phyloP scores from a whole-genome alignment of 2,113 vertebrate species.

The Anoplopoma fimbria region DNA sequence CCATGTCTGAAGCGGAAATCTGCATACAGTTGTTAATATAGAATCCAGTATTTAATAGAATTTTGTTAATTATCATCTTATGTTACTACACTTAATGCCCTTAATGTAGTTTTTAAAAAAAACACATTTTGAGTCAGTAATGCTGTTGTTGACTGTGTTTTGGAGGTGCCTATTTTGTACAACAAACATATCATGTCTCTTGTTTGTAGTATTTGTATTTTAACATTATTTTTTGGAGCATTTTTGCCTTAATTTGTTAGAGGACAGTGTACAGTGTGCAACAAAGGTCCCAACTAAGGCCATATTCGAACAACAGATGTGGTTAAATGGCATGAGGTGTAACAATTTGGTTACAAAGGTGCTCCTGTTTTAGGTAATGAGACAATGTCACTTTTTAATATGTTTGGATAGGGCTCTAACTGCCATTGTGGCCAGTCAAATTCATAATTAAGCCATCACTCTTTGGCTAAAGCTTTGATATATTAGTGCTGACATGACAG shows the following conservation, averaged over 20 bases:
- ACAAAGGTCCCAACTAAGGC: background rate
- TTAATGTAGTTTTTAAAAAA: background rate
- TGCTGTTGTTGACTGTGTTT: background rate
- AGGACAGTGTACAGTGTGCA: background rate
- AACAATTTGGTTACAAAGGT: background rate
- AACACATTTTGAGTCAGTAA: background rate
- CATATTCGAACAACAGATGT: background rate
- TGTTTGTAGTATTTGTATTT: background rate
- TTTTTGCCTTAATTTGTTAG: background rate
- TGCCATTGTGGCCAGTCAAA: background rate
- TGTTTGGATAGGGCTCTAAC: background rate
- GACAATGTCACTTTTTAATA: background rate
- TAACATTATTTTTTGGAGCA: background rate
- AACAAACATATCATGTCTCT: background rate
- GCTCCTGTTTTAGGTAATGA: background rate
- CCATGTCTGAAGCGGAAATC: background rate
- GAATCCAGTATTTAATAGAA: background rate
- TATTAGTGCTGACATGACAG: background rate
- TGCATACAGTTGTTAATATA: background rate
- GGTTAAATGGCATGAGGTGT: background rate
- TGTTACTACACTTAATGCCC: background rate
- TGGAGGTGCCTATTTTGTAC: background rate
- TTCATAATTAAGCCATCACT: slow-evolving; percentile 2
- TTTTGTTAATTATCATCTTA: background rate
- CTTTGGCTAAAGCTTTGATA: background rate